Percentiles rank a stretch among this genome's conserved stretches.
phyloP scores from a whole-genome alignment of 2,888 invertebrate species.

The Lumbricus terrestris region DNA sequence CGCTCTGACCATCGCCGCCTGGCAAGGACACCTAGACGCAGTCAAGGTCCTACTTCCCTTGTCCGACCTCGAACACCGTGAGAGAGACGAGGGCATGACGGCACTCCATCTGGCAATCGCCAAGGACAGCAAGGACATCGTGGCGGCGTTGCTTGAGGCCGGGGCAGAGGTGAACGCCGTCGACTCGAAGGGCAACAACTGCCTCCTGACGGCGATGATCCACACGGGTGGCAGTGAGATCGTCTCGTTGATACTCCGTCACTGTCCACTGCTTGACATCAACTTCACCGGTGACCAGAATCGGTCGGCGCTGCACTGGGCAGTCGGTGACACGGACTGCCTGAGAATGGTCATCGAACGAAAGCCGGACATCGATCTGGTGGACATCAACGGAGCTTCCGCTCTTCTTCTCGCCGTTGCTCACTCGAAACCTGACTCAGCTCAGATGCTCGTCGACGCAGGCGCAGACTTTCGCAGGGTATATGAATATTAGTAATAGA shows the following conservation, averaged over 20 bases:
- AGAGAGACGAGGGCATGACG: slow-evolving; percentile 36
- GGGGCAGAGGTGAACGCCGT: slow-evolving; percentile 27
- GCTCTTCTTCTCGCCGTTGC: slow-evolving; percentile 37
- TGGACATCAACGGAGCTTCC: slow-evolving; percentile 35
- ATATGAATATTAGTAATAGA: background rate
- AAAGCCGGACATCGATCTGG: slow-evolving; percentile 22
- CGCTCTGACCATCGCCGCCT: slow-evolving; percentile 34
- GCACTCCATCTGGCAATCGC: slow-evolving; percentile 35
- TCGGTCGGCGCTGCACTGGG: slow-evolving; percentile 36
- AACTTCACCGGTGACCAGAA: slow-evolving; percentile 25
- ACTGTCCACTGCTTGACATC: slow-evolving; percentile 27
- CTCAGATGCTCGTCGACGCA: slow-evolving; percentile 32
- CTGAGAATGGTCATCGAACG: slow-evolving; percentile 26
- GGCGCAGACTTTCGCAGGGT: slow-evolving; percentile 31
- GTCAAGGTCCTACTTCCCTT: slow-evolving; percentile 29
- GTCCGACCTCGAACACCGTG: slow-evolving; percentile 32
- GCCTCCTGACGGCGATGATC: slow-evolving; percentile 32
- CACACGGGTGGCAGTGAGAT: slow-evolving; percentile 30
- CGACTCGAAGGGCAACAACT: slow-evolving; percentile 30
- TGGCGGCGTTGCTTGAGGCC: slow-evolving; percentile 27
- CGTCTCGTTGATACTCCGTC: slow-evolving; percentile 24
- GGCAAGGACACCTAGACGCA: slow-evolving; percentile 29
- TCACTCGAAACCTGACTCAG: slow-evolving; percentile 34
- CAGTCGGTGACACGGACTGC: slow-evolving; percentile 33
- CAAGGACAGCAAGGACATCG: slow-evolving; percentile 27